Base-by-base conservation (phyloP, 2,113 vertebrate genomes). In the Acanthisitta chloris region DNA sequence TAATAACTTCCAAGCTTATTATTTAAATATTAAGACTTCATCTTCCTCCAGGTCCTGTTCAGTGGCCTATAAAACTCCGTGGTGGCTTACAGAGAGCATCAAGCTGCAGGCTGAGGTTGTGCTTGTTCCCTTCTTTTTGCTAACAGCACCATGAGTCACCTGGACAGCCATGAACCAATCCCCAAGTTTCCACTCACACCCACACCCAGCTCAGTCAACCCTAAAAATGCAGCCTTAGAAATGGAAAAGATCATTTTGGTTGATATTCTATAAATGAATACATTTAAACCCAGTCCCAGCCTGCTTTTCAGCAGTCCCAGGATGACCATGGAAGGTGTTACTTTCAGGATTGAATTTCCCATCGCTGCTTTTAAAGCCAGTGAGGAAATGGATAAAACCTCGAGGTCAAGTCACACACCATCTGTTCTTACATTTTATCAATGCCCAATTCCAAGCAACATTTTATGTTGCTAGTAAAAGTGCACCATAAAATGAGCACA, bases 401-500 rank as follows among this genome's bases (percentile, higher is more conserved):
- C 29, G 64, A 86, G 90, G 79, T 82, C 85, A 59, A 71, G 61
- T 67, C 88, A 90, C 12, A 13, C 36, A 51, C 79, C 88, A 88
- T 92, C 90, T 93, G 76, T 74, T 88, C 79, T 64, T 86, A 57
- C 0, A 0, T 42, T 94, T 81, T 45, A 93, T 64, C 92, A 74
- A 59, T 67, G 82, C 71, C 66, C 82, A 81, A 59, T 64, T 93
- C 59, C 92, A 90, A 92, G 59, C 55, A 36, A 5, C 54, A 73
- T 40, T 93, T 95, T 92, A 86, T 55, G 55, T 64, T 78, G 46
- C 67, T 93, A 88, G 59, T 70, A 95, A 70, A 90, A 95, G 54
- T 18, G 62, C 49, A 46, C 66, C 8, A 8, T 40, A 38, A 49
- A 94, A 52, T 8, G 58, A 85, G 66, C 43, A 59, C 31, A 23